Evolutionary conservation across 1,140 invertebrate species (phyloP).

Genomic region (Palaemon carinicauda): DNA sequence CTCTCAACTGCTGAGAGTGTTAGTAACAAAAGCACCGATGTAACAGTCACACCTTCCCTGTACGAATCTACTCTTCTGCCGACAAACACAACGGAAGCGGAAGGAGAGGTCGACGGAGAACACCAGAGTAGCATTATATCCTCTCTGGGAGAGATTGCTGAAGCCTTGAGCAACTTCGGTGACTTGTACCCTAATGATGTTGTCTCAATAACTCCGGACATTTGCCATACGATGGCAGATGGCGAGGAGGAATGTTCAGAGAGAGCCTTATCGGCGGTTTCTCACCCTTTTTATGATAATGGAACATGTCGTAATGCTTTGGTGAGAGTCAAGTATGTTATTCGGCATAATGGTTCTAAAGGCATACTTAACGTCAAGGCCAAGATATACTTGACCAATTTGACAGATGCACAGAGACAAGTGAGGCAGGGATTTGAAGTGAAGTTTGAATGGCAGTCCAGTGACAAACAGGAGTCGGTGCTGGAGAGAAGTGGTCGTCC

Average conservation of each 20-base stretch:
- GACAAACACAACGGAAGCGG: no score
- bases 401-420: not conserved
- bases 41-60: not conserved
- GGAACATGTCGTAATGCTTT: constrained; percentile 7
- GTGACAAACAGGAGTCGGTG: not conserved
- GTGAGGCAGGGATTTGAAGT: constrained; percentile 19
- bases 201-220: not conserved
- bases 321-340: not conserved
- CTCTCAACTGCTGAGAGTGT: not conserved
- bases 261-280: not conserved
- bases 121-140: no score
- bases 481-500: constrained; percentile 48
- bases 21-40: not conserved
- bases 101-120: no score
- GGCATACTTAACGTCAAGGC: constrained; percentile 23
- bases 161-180: no score
- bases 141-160: no score
- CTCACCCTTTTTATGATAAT: not conserved
- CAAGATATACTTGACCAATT: not conserved
- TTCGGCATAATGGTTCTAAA: constrained; percentile 35
- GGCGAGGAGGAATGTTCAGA: not conserved
- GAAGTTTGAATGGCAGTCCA: constrained; percentile 22
- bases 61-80: no score
- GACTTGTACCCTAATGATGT: not conserved
- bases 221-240: not conserved